Percentiles rank a stretch among this genome's conserved stretches.
These are phyloP conservation scores for Drosophila kohkoa DNA, from an alignment of 1,140 invertebrate species.

Conservation along the genomic window DNA sequence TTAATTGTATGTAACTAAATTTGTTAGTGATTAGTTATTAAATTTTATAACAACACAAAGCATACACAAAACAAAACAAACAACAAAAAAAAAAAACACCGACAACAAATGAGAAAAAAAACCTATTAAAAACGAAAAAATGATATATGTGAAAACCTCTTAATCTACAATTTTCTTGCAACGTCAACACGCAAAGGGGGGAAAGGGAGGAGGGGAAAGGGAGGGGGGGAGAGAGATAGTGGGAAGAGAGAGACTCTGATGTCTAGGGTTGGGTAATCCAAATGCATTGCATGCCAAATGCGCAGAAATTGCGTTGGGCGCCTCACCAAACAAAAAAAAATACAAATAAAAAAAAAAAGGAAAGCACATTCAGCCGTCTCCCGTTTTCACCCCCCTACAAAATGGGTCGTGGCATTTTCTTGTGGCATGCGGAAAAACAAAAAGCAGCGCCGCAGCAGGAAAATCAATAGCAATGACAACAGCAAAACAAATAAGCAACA, in stretches of 20 bases:
- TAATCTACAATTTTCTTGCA: not conserved
- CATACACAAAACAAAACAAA: not conserved
- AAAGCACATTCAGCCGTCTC: not conserved
- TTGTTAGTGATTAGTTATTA: constrained; percentile 44
- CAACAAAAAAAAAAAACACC: not conserved
- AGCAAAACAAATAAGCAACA: constrained; percentile 13
- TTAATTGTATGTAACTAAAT: constrained; percentile 35
- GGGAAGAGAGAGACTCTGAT: not conserved
- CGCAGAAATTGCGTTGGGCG: constrained; percentile 72
- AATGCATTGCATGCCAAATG: constrained; percentile 66
- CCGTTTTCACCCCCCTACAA: not conserved
- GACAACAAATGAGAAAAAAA: constrained; percentile 3
- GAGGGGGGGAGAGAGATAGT: not conserved
- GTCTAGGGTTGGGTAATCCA: constrained; percentile 14
- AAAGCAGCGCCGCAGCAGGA: constrained; percentile 4
- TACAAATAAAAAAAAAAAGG: no score
- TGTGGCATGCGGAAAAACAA: constrained; percentile 36
- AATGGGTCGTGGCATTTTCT: not conserved
- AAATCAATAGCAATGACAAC: constrained; percentile 41
- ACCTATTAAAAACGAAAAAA: constrained; percentile 13
- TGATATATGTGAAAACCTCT: constrained; percentile 3
- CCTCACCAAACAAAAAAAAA: not conserved
- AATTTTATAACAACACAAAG: constrained; percentile 34
- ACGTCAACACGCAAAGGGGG: constrained; percentile 10
- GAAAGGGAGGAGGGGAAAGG: constrained; percentile 9